Evolutionary conservation across 2,888 invertebrate genomes (phyloP).

Genomic region (Macropis europaea): DNA sequence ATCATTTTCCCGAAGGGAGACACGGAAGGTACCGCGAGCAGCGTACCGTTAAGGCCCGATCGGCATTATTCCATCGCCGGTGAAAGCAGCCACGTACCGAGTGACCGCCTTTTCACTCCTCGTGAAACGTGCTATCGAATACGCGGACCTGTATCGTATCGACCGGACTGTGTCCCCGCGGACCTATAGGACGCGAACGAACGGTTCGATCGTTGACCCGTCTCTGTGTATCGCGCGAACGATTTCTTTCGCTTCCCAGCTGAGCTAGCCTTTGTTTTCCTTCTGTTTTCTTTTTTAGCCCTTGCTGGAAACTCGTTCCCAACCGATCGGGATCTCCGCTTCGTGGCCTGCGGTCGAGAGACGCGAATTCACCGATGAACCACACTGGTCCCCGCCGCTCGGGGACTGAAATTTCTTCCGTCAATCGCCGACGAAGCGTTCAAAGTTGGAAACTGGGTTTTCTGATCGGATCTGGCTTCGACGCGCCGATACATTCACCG

Average conservation of each 20-base stretch:
- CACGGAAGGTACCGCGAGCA: constrained; percentile 48
- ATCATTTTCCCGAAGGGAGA: constrained; percentile 53
- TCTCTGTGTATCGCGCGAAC: constrained; percentile 33
- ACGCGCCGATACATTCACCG: too few relatives aligned
- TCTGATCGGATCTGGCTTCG: too few relatives aligned
- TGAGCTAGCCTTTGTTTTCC: constrained; percentile 4
- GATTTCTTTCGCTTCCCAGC: too few relatives aligned
- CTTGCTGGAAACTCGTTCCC: constrained; percentile 11
- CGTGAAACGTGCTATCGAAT: constrained; percentile 41
- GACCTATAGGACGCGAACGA: too few relatives aligned
- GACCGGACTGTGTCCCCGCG: constrained; percentile 2
- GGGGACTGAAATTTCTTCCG: too few relatives aligned
- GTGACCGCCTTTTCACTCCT: constrained; percentile 76
- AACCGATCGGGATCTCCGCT: constrained; percentile 28
- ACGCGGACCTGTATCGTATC: background rate
- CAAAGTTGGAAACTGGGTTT: constrained; percentile 8
- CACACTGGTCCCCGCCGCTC: too few relatives aligned
- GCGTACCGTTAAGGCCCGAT: constrained; percentile 58
- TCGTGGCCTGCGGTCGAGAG: constrained; percentile 8
- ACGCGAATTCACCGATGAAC: too few relatives aligned
- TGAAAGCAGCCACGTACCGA: constrained; percentile 65
- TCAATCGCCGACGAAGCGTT: too few relatives aligned
- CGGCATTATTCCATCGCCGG: constrained; percentile 62
- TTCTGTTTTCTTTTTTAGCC: constrained; percentile 28
- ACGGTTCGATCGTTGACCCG: constrained; percentile 49